Percentiles rank a stretch among this genome's conserved stretches.
These are phyloP conservation scores for Atta texana DNA, from an alignment of 1,140 invertebrate genomes.

Conservation along the genomic window DNA sequence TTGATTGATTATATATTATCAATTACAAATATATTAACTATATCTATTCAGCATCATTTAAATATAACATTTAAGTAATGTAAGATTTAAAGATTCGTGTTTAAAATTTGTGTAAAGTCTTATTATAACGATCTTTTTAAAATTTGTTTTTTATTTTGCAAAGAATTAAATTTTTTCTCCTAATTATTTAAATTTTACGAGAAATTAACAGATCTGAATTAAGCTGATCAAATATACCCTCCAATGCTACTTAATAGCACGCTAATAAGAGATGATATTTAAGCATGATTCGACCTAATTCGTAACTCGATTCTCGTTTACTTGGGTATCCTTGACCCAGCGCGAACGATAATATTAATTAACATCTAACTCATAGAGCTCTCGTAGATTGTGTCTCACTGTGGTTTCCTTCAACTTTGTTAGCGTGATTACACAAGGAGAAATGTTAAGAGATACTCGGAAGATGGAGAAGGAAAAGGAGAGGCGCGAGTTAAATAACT, in stretches of 20 bases:
- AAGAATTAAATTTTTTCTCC: background rate
- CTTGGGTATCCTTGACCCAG: slow-evolving; percentile 19
- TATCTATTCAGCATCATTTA: background rate
- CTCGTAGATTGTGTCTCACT: background rate
- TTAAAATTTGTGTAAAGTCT: background rate
- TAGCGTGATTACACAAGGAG: slow-evolving; percentile 3
- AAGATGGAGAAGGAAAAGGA: background rate
- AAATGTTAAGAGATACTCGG: background rate
- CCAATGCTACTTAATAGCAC: background rate
- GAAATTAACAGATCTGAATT: slow-evolving; percentile 3
- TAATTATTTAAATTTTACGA: background rate
- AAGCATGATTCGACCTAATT: background rate
- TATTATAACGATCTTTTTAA: background rate
- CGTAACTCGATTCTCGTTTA: background rate
- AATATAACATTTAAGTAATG: background rate
- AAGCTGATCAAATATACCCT: background rate
- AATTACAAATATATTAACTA: background rate
- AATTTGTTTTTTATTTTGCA: background rate
- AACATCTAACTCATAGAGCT: slow-evolving; percentile 10
- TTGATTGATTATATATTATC: background rate
- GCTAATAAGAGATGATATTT: slow-evolving; percentile 2
- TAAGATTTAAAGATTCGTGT: background rate
- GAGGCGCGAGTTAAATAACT: slow-evolving; percentile 11
- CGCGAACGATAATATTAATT: slow-evolving; percentile 25
- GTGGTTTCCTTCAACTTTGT: background rate